Percentiles rank a stretch among this genome's conserved stretches.
These are phyloP conservation scores for Heterohyrax brucei DNA, from an alignment of 2,797 vertebrate species.

Conservation along the genomic window DNA sequence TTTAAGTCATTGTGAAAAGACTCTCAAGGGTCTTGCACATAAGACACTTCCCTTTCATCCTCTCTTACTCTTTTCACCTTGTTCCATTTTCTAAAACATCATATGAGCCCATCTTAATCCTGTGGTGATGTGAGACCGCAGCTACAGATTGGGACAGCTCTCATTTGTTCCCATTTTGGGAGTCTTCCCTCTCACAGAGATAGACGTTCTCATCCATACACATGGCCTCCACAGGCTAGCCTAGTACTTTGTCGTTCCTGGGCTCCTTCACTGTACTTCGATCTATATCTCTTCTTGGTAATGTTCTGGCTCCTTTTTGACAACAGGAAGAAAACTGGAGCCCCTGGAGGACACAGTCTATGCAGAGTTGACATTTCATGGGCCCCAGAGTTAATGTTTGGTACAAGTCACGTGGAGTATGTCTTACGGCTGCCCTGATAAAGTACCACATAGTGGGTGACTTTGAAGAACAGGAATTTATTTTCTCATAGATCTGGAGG, in stretches of 20 bases:
- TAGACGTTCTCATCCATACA: fast-evolving
- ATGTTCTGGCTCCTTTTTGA: neutral
- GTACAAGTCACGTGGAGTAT: neutral
- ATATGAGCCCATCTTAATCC: fast-evolving
- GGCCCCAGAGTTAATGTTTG: neutral
- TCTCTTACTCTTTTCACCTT: neutral
- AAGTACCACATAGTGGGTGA: neutral
- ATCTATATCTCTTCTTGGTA: neutral
- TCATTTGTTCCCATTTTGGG: neutral
- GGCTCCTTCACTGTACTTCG: neutral
- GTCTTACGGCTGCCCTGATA: neutral
- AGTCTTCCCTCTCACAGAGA: neutral
- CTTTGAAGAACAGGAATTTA: neutral
- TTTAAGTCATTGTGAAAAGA: neutral
- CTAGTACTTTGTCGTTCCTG: fast-evolving
- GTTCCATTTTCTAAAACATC: neutral
- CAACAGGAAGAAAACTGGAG: neutral
- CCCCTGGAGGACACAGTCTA: fast-evolving
- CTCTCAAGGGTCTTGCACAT: neutral
- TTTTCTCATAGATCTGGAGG: neutral
- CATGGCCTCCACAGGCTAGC: fast-evolving
- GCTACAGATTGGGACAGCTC: fast-evolving
- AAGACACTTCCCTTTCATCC: neutral
- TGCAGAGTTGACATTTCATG: neutral
- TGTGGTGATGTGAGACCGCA: fast-evolving